Evolutionary conservation across 1,140 invertebrate species (phyloP), one percentile per base, ranked within the genome.

Genomic region (Zaprionus africanus): DNA sequence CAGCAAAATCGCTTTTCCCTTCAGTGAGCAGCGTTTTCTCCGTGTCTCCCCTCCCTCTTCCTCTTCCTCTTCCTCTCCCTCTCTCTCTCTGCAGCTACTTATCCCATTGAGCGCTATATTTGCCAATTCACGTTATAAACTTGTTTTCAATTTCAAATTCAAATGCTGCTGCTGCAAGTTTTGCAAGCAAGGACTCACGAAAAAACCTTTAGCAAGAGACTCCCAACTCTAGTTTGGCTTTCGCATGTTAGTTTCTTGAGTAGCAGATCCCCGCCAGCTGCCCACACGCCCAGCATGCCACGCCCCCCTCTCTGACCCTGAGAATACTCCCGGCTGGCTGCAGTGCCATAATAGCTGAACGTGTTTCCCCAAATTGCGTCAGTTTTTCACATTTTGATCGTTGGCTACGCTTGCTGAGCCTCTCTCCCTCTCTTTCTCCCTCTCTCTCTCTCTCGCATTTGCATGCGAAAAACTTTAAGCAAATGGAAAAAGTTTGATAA

Each of bases 71-170:
- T 28, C 15, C 13, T 0, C 31, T 11, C n/a, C n/a, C 38, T 19
- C 17, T 2, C 41, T n/a, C 4, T 7, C 3, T 13, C 6, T n/a
- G n/a, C 6, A 17, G 46, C 46, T 51, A 6, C 46, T 51, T 51
- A 7, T 49, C 46, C 28, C 64, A 38, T 26, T 72, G 63, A 46
- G 64, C 65, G 49, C 77, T 73, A 74, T 82, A 80, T 82, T 82
- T 82, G 78, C 74, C 78, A 67, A 82, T 82, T 82, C 79, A 79
- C 74, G 79, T 82, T 82, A 77, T 82, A 82, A 82, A 82, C 78
- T 82, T 82, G 79, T 82, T 80, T 82, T 82, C 79, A 82, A 82
- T 82, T 82, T 79, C 74, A 80, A 82, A 82, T 82, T 82, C 79
- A 82, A 82, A 79, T 82, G 73, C 73, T 72, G 69, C 69, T 49